Conservation (phyloP, 2,113 vertebrate genomes). For the Gadus chalcogrammus region DNA sequence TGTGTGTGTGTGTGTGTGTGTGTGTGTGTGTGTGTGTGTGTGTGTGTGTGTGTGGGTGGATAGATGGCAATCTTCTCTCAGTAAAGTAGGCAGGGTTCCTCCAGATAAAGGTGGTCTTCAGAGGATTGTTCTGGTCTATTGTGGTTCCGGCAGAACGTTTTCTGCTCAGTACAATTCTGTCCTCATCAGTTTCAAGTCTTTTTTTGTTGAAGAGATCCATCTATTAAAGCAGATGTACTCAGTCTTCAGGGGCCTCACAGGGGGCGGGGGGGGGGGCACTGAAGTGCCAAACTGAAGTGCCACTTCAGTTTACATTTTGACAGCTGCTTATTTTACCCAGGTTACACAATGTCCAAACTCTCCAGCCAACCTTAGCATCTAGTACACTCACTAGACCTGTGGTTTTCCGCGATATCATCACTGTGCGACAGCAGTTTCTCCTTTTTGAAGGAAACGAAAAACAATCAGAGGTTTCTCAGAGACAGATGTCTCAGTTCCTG, state of each 20-base stretch:
- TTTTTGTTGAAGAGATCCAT: neutral
- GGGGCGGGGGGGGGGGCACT: neutral
- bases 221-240: too few species aligned
- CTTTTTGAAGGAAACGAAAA: too few species aligned
- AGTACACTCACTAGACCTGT: neutral
- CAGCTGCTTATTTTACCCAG: too few species aligned
- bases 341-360: too few species aligned
- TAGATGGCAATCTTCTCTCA: neutral
- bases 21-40: conserved; percentile 4
- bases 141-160: neutral
- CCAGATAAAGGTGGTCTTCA: neutral
- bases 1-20: neutral
- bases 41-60: neutral
- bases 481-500: too few species aligned
- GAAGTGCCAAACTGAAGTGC: neutral
- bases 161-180: neutral
- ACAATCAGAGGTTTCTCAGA: too few species aligned
- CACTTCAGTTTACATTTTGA: too few species aligned
- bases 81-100: neutral
- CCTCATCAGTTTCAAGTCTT: neutral
- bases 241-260: neutral
- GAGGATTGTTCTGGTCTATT: neutral
- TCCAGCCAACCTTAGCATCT: too few species aligned
- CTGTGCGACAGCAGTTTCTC: neutral
- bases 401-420: neutral